These are phyloP conservation scores for Chitala chitala DNA, from an alignment of 2,113 vertebrate genomes.

Conservation along the genomic window DNA sequence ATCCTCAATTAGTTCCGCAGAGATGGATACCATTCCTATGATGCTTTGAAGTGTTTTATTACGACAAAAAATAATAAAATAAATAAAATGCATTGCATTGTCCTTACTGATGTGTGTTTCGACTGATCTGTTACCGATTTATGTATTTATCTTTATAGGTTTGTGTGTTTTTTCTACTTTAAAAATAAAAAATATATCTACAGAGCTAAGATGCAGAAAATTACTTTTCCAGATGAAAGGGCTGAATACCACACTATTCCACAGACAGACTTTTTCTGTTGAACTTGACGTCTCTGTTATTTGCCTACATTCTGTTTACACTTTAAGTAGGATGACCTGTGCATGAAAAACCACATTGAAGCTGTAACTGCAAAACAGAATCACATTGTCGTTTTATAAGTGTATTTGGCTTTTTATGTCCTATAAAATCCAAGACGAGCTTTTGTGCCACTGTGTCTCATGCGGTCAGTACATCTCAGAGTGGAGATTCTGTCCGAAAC, in stretches of 20 bases:
- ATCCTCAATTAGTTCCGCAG: slow-evolving; percentile 52
- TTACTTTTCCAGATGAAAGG: slow-evolving; percentile 53
- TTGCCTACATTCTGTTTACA: slow-evolving; percentile 48
- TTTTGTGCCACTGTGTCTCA: too few species aligned
- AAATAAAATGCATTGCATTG: background rate
- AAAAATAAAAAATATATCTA: slow-evolving; percentile 40
- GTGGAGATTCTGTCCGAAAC: background rate
- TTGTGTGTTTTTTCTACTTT: slow-evolving; percentile 4
- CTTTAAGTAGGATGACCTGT: slow-evolving; percentile 41
- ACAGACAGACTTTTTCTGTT: background rate
- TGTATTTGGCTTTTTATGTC: background rate
- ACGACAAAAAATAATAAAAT: background rate
- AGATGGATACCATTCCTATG: slow-evolving; percentile 39
- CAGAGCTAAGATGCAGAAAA: slow-evolving; percentile 52
- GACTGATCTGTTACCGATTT: slow-evolving; percentile 27
- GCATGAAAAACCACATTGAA: slow-evolving; percentile 18
- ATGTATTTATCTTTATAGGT: slow-evolving; percentile 27
- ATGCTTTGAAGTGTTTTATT: slow-evolving; percentile 42
- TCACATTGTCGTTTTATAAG: background rate
- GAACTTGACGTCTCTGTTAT: slow-evolving; percentile 32
- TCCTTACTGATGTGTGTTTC: background rate
- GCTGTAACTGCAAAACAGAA: too few species aligned
- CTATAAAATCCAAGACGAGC: too few species aligned
- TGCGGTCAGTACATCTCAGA: too few species aligned
- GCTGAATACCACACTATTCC: background rate